phyloP scores from a whole-genome alignment of 2,113 vertebrate genomes.

The Pygoscelis adeliae region DNA sequence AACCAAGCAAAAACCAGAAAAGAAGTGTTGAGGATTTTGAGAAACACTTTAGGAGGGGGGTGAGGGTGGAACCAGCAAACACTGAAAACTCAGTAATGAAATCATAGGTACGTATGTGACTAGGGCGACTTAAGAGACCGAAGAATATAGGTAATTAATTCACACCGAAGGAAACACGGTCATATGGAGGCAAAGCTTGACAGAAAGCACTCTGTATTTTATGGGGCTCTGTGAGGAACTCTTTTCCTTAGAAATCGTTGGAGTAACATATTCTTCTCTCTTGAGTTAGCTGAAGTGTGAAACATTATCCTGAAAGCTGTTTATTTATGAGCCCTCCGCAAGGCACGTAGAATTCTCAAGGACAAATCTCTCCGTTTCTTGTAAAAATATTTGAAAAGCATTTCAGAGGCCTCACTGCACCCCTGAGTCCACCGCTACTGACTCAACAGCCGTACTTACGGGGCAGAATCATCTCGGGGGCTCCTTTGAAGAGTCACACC shows the following conservation, averaged over 20 bases:
- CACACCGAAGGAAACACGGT: background rate
- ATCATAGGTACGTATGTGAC: background rate
- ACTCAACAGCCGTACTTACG: background rate
- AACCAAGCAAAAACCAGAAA: background rate
- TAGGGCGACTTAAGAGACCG: rapidly evolving
- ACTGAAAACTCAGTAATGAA: background rate
- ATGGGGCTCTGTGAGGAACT: background rate
- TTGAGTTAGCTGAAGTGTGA: conserved; percentile 33
- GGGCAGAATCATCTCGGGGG: background rate
- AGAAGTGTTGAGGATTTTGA: background rate
- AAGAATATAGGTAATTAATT: background rate
- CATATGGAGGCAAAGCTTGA: background rate
- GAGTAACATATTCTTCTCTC: background rate
- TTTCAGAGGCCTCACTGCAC: conserved; percentile 16
- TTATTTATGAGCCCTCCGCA: conserved; percentile 28
- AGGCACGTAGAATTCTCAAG: conserved; percentile 26
- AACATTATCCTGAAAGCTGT: conserved; percentile 44
- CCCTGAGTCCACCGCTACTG: background rate
- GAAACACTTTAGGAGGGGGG: background rate
- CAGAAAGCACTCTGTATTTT: conserved; percentile 25
- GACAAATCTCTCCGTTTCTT: conserved; percentile 7
- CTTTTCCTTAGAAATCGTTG: background rate
- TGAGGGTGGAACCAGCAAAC: background rate
- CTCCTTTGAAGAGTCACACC: background rate
- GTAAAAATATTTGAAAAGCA: conserved; percentile 57